phyloP scores from a whole-genome alignment of 2,888 invertebrate genomes.

The Therioaphis trifolii region DNA sequence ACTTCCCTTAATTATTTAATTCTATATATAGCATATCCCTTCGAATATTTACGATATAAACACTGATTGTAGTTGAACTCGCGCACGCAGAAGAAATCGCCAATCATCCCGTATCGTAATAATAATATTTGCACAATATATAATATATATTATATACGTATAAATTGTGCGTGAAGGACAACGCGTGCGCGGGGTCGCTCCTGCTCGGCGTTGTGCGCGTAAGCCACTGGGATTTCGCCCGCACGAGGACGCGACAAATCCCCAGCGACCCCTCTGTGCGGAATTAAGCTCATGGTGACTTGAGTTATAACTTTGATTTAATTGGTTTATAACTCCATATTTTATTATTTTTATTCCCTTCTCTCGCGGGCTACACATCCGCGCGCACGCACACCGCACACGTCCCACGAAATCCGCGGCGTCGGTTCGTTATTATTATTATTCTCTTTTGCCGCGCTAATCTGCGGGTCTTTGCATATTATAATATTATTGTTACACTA shows the following conservation, averaged over 20 bases:
- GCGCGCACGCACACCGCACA: too few species aligned
- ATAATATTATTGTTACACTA: too few species aligned
- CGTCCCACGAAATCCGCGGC: too few species aligned
- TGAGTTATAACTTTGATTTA: slow-evolving; percentile 57
- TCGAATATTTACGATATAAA: too few species aligned
- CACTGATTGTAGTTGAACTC: too few species aligned
- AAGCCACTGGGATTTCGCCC: slow-evolving; percentile 34
- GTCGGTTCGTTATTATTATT: too few species aligned
- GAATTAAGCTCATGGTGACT: slow-evolving; percentile 48
- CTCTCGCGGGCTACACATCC: too few species aligned
- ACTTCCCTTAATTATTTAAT: too few species aligned
- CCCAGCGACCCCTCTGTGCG: not conserved
- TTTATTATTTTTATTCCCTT: not conserved
- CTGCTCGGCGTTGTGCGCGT: not conserved
- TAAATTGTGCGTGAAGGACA: not conserved
- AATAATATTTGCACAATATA: not conserved
- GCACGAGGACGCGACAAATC: slow-evolving; percentile 36
- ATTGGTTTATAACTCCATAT: slow-evolving; percentile 43
- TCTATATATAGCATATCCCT: too few species aligned
- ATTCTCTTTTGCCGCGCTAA: not conserved
- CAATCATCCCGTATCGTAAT: too few species aligned
- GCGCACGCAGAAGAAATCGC: too few species aligned
- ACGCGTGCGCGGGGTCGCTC: too few species aligned
- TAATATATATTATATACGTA: not conserved
- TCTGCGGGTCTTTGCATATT: not conserved